These are phyloP conservation scores for Naja naja DNA, from an alignment of 2,113 vertebrate genomes.

Conservation along the genomic window DNA sequence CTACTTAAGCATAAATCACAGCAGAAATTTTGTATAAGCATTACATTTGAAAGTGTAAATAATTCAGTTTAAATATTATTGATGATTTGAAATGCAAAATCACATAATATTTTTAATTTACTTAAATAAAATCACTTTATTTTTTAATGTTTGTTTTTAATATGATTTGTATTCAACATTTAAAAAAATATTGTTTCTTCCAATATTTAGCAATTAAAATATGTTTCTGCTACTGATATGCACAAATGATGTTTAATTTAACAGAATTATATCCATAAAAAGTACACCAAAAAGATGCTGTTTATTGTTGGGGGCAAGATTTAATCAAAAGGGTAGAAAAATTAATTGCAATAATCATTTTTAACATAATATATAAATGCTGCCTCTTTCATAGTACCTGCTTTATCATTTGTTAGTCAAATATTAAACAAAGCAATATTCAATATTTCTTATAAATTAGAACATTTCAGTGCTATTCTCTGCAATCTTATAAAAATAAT, in stretches of 20 bases:
- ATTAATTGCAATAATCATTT: constrained; percentile 67
- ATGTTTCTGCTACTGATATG: constrained; percentile 25
- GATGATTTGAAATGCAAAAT: constrained; percentile 13
- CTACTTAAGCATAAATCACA: background rate
- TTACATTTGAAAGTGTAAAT: constrained; percentile 43
- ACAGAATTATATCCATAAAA: constrained; percentile 50
- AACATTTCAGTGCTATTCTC: constrained; percentile 72
- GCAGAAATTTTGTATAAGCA: constrained; percentile 19
- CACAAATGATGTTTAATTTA: constrained; percentile 40
- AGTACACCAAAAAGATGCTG: constrained; percentile 57
- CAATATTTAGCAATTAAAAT: background rate
- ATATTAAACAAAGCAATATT: constrained; percentile 76
- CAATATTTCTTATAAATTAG: constrained; percentile 75
- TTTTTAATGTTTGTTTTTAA: constrained; percentile 10
- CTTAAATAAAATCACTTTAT: background rate
- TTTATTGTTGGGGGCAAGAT: constrained; percentile 57
- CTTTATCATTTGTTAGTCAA: constrained; percentile 69
- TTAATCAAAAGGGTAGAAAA: constrained; percentile 74
- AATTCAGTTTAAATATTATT: background rate
- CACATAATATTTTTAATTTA: constrained; percentile 43
- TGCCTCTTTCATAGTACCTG: constrained; percentile 65
- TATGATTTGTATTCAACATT: constrained; percentile 13
- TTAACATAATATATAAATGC: constrained; percentile 67
- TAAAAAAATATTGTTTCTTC: constrained; percentile 33
- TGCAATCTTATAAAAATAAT: constrained; percentile 87